Percentiles rank a stretch among this genome's conserved stretches.
Conservation (phyloP, 2,797 vertebrate genomes). For the Sternotherus odoratus region DNA sequence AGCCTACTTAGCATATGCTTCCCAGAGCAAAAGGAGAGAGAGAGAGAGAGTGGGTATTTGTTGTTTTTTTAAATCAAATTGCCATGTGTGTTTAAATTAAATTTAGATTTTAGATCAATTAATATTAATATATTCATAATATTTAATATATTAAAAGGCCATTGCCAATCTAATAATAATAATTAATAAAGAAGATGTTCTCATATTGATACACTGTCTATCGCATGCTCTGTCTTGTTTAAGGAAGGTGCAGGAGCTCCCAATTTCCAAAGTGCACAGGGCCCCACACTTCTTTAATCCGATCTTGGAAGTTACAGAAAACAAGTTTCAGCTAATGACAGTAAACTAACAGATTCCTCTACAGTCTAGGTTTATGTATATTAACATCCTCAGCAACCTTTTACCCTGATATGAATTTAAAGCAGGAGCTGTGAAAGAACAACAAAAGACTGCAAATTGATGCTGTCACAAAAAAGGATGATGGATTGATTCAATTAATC, state of each 20-base stretch:
- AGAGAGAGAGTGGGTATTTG: background rate
- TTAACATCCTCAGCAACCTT: slow-evolving; percentile 18
- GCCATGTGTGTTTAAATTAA: background rate
- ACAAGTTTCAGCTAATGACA: background rate
- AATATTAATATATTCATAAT: background rate
- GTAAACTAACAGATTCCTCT: background rate
- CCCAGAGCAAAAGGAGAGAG: background rate
- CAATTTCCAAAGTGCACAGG: background rate
- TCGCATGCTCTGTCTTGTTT: background rate
- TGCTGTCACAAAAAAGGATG: slow-evolving; percentile 74
- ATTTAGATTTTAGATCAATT: background rate
- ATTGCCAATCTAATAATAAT: background rate
- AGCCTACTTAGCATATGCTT: background rate
- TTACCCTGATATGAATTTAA: slow-evolving; percentile 49
- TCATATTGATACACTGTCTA: background rate
- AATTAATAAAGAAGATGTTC: background rate
- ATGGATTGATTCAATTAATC: slow-evolving; percentile 83
- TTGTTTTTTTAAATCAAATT: background rate
- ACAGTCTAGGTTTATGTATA: background rate
- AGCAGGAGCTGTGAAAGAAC: slow-evolving; percentile 48
- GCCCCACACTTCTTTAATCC: background rate
- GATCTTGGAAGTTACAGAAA: background rate
- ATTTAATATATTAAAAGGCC: background rate
- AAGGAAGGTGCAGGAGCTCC: background rate
- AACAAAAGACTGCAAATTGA: slow-evolving; percentile 72